These are phyloP conservation scores for Hermaeophaga mercurialis DNA, from an alignment of 2,888 invertebrate genomes.

Conservation along the genomic window DNA sequence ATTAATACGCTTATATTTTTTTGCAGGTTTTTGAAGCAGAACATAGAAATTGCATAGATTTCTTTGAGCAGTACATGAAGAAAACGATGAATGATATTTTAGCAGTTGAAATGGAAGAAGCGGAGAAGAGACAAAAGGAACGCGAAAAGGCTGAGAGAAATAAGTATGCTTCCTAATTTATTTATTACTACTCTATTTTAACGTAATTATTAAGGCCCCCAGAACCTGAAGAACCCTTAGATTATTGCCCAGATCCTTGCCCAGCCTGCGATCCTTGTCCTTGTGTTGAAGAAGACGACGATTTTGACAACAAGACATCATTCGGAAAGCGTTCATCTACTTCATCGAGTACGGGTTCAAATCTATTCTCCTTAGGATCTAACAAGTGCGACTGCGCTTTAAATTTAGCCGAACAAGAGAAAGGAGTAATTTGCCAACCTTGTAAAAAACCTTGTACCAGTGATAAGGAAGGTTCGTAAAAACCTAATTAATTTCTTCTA, in stretches of 20 bases:
- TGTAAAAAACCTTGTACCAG: too few relatives aligned
- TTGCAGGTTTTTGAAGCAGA: constrained; percentile 40
- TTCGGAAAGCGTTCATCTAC: background rate
- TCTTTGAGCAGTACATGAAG: constrained; percentile 31
- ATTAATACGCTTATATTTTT: too few relatives aligned
- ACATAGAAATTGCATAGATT: constrained; percentile 45
- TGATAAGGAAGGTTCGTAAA: too few relatives aligned
- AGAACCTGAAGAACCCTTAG: background rate
- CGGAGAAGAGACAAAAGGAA: constrained; percentile 1
- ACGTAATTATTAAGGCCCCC: background rate
- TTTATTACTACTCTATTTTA: background rate
- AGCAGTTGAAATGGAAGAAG: constrained; percentile 24
- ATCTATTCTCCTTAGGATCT: background rate
- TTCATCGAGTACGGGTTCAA: background rate
- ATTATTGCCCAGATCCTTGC: background rate
- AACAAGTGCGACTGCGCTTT: background rate
- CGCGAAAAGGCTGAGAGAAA: constrained; percentile 9
- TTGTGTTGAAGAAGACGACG: background rate
- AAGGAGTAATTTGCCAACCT: background rate
- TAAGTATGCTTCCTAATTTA: background rate
- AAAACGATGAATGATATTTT: constrained; percentile 28
- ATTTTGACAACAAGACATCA: constrained; percentile 1
- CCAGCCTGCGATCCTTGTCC: background rate
- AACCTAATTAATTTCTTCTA: too few relatives aligned
- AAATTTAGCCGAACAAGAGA: background rate